phyloP scores from a whole-genome alignment of 2,797 vertebrate genomes.

The Epinephelus coioides region DNA sequence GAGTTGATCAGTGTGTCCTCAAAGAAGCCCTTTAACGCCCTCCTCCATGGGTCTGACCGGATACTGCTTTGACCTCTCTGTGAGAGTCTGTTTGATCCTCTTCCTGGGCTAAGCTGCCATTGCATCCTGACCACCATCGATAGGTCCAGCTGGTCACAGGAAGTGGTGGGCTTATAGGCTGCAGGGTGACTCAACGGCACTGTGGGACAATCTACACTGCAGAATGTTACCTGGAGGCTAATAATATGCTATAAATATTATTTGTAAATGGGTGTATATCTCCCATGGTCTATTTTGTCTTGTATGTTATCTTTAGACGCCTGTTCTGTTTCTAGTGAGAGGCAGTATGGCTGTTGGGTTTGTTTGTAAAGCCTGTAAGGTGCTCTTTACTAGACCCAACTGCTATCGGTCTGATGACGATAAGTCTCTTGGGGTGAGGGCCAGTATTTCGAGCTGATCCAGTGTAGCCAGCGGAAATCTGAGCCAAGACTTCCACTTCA shows the following conservation, averaged over 20 bases:
- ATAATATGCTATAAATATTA: not conserved
- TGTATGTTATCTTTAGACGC: slow-evolving; percentile 29
- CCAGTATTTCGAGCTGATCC: too few relatives aligned
- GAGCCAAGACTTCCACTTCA: too few relatives aligned
- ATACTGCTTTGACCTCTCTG: slow-evolving; percentile 67
- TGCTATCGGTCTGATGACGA: too few relatives aligned
- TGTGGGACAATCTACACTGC: slow-evolving; percentile 12
- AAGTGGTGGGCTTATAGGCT: slow-evolving; percentile 62
- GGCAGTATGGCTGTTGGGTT: not conserved
- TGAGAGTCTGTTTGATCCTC: slow-evolving; percentile 61
- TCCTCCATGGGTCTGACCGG: slow-evolving; percentile 34
- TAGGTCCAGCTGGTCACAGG: slow-evolving; percentile 66
- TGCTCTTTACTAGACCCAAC: not conserved
- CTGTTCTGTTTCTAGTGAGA: slow-evolving; percentile 7
- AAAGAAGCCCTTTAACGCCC: slow-evolving; percentile 22
- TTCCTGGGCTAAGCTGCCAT: slow-evolving; percentile 59
- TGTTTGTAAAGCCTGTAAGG: slow-evolving; percentile 9
- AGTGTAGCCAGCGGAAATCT: too few relatives aligned
- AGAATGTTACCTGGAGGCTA: slow-evolving; percentile 12
- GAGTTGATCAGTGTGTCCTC: slow-evolving; percentile 32
- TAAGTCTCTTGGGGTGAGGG: too few relatives aligned
- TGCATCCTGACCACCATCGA: slow-evolving; percentile 61
- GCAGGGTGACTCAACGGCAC: slow-evolving; percentile 52
- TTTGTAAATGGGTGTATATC: slow-evolving; percentile 5
- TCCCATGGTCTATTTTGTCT: not conserved